Percentiles rank a stretch among this genome's conserved stretches.
phyloP scores from a whole-genome alignment of 1,140 invertebrate genomes.

The Andrena cerasifolii region DNA sequence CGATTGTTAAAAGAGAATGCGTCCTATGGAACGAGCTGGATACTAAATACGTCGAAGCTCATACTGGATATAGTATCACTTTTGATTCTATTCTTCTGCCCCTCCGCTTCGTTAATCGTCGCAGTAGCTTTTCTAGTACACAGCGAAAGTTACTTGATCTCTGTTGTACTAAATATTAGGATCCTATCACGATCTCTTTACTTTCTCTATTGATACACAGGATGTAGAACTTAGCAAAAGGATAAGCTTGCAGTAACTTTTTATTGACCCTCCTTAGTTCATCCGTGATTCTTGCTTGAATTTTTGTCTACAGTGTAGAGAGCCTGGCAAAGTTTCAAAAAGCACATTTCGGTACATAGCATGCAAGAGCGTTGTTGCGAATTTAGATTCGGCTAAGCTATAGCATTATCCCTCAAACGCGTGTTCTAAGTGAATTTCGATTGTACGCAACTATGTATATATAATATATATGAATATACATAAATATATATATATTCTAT shows the following conservation, averaged over 20 bases:
- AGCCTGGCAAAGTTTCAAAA: conserved; percentile 30
- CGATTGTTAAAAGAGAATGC: conserved; percentile 3
- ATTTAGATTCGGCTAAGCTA: conserved; percentile 22
- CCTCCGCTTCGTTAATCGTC: not conserved
- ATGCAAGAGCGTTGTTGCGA: conserved; percentile 23
- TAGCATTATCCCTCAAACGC: not conserved
- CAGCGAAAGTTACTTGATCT: not conserved
- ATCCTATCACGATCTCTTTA: no score
- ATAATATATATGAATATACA: not conserved
- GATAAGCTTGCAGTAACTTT: not conserved
- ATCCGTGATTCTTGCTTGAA: not conserved
- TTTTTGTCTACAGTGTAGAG: not conserved
- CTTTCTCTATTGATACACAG: no score
- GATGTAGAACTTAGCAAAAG: not conserved
- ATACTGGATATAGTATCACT: not conserved
- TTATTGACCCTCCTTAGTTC: not conserved
- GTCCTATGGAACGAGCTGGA: not conserved
- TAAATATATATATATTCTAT: not conserved
- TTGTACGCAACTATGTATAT: not conserved
- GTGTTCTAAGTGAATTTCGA: no score
- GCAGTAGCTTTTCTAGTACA: not conserved
- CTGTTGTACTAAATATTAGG: no score
- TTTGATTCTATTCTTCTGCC: not conserved
- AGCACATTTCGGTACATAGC: not conserved
- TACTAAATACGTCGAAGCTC: conserved; percentile 13